Conservation (phyloP, 2,797 vertebrate species). For the Sebastes hubbsi region DNA sequence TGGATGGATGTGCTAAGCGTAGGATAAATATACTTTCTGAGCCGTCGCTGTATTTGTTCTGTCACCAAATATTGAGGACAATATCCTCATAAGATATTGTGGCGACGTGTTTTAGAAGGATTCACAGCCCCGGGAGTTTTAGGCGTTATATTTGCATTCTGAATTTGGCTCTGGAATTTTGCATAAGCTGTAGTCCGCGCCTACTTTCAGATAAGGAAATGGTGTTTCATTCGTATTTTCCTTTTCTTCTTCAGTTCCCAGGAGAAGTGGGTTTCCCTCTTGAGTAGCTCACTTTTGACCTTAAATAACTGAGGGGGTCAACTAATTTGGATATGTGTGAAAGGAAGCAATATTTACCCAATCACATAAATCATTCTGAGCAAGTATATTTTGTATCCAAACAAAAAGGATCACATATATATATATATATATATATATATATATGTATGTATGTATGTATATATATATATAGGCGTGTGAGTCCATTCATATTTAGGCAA, state of each 20-base stretch:
- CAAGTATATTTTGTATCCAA: background rate
- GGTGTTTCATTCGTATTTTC: slow-evolving; percentile 32
- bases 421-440: background rate
- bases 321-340: slow-evolving; percentile 11
- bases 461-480: background rate
- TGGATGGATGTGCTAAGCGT: slow-evolving; percentile 37
- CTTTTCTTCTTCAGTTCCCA: background rate
- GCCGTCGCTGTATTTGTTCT: slow-evolving; percentile 28
- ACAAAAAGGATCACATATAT: background rate
- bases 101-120: background rate
- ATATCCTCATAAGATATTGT: slow-evolving; percentile 21
- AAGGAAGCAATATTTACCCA: background rate
- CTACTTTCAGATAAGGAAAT: slow-evolving; percentile 41
- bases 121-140: slow-evolving; percentile 22
- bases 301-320: slow-evolving; percentile 3
- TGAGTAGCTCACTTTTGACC: background rate
- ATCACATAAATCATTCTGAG: background rate
- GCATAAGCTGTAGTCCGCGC: slow-evolving; percentile 19
- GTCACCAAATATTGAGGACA: slow-evolving; percentile 23
- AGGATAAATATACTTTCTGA: slow-evolving; percentile 52
- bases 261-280: background rate
- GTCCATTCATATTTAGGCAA: slow-evolving; percentile 29
- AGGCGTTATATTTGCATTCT: slow-evolving; percentile 59
- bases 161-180: slow-evolving; percentile 53
- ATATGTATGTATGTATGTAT: background rate